Evolutionary conservation across 2,113 vertebrate species (phyloP).

Genomic region (Malurus melanocephalus): DNA sequence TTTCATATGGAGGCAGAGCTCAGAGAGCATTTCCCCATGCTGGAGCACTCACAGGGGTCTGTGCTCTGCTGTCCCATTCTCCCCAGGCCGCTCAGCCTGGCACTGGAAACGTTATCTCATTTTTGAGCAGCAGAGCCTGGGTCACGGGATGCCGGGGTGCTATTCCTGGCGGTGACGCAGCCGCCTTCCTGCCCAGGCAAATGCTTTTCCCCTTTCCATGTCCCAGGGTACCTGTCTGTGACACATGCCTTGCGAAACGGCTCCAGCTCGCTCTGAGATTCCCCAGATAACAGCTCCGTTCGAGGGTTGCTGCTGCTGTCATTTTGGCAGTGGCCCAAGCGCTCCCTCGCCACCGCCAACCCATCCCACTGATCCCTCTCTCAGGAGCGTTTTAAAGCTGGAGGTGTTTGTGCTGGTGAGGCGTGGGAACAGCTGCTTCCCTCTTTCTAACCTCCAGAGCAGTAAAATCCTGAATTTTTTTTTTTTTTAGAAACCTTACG

Average conservation of each 20-base stretch:
- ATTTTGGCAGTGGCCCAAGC: not conserved
- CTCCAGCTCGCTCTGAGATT: not conserved
- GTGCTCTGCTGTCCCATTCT: not conserved
- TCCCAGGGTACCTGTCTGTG: slow-evolving; percentile 32
- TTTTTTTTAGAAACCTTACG: not conserved
- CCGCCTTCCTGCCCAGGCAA: not conserved
- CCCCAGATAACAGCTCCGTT: slow-evolving; percentile 9
- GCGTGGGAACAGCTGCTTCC: not conserved
- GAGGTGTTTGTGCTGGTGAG: not conserved
- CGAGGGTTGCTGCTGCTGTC: not conserved
- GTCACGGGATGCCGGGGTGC: not conserved
- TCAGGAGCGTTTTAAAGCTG: not conserved
- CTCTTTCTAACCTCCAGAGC: not conserved
- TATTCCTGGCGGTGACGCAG: slow-evolving; percentile 30
- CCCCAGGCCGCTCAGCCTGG: not conserved
- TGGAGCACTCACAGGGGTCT: rapidly evolving
- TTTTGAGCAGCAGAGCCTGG: not conserved
- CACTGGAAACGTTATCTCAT: rapidly evolving
- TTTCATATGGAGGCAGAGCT: not conserved
- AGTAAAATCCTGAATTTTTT: not conserved
- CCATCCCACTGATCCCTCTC: not conserved
- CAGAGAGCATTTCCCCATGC: rapidly evolving
- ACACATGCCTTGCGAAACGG: not conserved
- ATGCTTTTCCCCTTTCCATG: not conserved
- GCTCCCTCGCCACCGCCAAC: not conserved